Evolutionary conservation across 2,888 invertebrate species (phyloP).

Genomic region (Drosophila glabriapex): DNA sequence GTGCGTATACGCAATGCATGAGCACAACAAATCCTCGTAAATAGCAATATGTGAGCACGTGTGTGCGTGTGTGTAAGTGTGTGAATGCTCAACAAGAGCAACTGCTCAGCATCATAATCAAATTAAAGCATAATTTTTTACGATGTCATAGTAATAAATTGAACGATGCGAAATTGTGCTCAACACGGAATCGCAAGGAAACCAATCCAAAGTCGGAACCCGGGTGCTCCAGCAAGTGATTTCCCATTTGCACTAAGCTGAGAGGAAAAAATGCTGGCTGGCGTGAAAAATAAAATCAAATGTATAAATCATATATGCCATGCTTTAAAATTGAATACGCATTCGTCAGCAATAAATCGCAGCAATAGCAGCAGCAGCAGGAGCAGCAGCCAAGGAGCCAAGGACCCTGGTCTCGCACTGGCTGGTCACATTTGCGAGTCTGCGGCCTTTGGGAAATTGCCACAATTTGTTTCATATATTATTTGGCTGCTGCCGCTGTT

Average conservation of each 20-base stretch:
- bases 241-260: constrained; percentile 44
- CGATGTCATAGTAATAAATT: constrained; percentile 80
- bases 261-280: constrained; percentile 24
- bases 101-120: constrained; percentile 69
- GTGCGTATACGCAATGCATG: constrained; percentile 65
- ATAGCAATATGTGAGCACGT: neutral
- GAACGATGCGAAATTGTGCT: constrained; percentile 70
- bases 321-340: constrained; percentile 78
- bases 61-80: constrained; percentile 1
- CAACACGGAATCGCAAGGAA: constrained; percentile 34
- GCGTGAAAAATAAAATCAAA: constrained; percentile 75
- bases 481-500: constrained; percentile 51
- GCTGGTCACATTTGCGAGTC: constrained; percentile 73
- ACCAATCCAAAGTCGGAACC: neutral
- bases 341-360: constrained; percentile 81
- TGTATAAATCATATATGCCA: constrained; percentile 78
- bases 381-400: constrained; percentile 28
- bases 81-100: constrained; percentile 24
- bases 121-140: constrained; percentile 81
- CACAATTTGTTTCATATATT: constrained; percentile 80
- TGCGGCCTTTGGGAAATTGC: constrained; percentile 70
- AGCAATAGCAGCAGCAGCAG: constrained; percentile 13
- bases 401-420: constrained; percentile 29
- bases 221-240: constrained; percentile 55
- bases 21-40: neutral